These are phyloP conservation scores for Hapalemur alaotrensis DNA, from an alignment of 2,797 vertebrate genomes.

Conservation along the genomic window DNA sequence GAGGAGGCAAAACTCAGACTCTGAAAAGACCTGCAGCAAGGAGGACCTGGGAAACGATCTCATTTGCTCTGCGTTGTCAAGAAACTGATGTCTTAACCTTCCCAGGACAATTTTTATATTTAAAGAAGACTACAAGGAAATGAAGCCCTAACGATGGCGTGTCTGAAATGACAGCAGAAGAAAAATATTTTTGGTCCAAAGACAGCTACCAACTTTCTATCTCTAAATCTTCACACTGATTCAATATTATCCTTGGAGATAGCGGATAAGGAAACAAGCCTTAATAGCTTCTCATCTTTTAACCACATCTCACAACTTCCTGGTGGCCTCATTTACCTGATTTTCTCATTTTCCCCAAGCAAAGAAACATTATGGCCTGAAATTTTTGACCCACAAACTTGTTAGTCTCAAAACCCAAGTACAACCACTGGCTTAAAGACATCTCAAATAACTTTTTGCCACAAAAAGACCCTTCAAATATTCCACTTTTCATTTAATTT, in stretches of 20 bases:
- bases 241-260: not conserved
- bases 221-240: not conserved
- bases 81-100: not conserved
- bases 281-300: not conserved
- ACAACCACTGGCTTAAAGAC: not conserved
- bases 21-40: not conserved
- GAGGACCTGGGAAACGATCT: not conserved
- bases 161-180: not conserved
- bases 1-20: not conserved
- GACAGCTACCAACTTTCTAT: not conserved
- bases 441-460: not conserved
- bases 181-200: not conserved
- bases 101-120: not conserved
- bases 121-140: not conserved
- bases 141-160: not conserved
- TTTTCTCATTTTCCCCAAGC: conserved; percentile 6
- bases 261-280: not conserved
- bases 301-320: not conserved
- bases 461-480: not conserved
- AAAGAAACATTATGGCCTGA: not conserved
- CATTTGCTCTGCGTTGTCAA: not conserved
- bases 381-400: conserved; percentile 31
- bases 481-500: not conserved
- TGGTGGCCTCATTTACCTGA: not conserved
- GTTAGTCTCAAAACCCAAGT: conserved; percentile 3